Evolutionary conservation across 2,113 vertebrate species (phyloP).

Genomic region (Centropus unirufus): DNA sequence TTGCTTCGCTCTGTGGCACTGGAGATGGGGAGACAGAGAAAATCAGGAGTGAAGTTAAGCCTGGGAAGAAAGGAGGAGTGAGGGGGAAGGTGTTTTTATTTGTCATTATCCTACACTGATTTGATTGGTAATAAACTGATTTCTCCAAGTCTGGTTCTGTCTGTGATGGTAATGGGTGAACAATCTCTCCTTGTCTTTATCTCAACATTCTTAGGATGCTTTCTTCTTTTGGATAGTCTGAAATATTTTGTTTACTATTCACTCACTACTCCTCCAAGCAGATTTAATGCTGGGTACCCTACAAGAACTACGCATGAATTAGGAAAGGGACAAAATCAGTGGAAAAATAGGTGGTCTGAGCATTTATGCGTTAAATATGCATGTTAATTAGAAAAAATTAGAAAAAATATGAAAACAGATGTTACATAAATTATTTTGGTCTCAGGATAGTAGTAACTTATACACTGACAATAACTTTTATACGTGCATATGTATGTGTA

Average conservation of each 20-base stretch:
- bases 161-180: no score
- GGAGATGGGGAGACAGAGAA: no score
- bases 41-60: no score
- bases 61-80: no score
- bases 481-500: constrained; percentile 67
- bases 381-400: constrained; percentile 83
- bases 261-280: background rate
- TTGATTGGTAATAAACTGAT: no score
- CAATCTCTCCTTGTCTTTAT: no score
- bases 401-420: constrained; percentile 84
- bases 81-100: no score
- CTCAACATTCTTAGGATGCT: background rate
- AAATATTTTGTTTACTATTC: constrained; percentile 42
- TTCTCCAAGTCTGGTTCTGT: no score
- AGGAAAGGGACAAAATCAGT: constrained; percentile 62
- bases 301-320: constrained; percentile 49
- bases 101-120: no score
- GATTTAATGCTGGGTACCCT: constrained; percentile 48
- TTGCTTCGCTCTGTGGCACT: no score
- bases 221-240: background rate
- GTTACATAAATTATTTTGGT: constrained; percentile 84
- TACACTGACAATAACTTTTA: constrained; percentile 80
- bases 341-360: constrained; percentile 76
- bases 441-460: constrained; percentile 79
- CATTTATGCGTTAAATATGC: constrained; percentile 79